Percentiles rank a stretch among this genome's conserved stretches.
These are phyloP conservation scores for Sula dactylatra DNA, from an alignment of 2,113 vertebrate genomes.

Conservation along the genomic window DNA sequence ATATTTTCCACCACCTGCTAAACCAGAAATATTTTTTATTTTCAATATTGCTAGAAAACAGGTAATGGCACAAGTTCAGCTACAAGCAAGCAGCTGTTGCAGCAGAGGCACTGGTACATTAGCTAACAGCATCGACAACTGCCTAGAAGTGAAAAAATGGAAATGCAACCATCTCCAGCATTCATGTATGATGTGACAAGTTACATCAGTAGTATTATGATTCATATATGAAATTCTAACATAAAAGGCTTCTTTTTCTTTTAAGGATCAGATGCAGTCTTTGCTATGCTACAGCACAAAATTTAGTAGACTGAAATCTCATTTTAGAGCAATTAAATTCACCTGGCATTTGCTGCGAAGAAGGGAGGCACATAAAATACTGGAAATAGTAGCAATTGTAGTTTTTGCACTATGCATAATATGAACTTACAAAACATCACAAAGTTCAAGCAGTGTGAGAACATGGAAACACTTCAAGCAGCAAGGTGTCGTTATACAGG, in stretches of 20 bases:
- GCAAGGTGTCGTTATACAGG: neutral
- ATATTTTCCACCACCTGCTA: neutral
- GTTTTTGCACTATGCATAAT: neutral
- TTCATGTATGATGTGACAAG: fast-evolving
- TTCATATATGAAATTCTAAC: neutral
- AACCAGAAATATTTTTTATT: neutral
- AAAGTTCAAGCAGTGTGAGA: neutral
- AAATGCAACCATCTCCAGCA: neutral
- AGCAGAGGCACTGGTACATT: neutral
- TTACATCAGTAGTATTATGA: neutral
- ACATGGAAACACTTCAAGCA: neutral
- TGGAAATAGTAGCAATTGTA: neutral
- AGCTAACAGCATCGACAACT: neutral
- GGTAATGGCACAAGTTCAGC: neutral
- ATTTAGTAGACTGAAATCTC: neutral
- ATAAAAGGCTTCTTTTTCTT: neutral
- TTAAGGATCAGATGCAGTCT: neutral
- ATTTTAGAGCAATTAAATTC: neutral
- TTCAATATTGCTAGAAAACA: neutral
- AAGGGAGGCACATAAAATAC: neutral
- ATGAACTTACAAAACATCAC: neutral
- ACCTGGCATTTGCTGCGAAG: neutral
- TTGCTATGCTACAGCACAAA: neutral
- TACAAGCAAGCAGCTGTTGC: neutral
- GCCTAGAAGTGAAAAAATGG: neutral